These are phyloP conservation scores for Sebastolobus altivelis DNA, from an alignment of 2,797 vertebrate species.

Conservation along the genomic window DNA sequence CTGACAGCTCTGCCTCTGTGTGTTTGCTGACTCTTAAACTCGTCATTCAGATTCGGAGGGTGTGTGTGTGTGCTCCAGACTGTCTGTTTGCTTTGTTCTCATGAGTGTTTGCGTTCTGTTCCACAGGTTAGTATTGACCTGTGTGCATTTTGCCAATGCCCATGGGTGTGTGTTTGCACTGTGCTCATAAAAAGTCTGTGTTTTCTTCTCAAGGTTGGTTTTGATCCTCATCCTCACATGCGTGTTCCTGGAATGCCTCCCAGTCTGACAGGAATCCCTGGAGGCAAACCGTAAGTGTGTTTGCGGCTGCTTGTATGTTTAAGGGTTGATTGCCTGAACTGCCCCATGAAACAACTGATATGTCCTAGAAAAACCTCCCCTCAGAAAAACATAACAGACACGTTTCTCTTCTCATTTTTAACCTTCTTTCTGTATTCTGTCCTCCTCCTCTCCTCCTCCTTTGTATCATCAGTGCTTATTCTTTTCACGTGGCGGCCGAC, in stretches of 20 bases:
- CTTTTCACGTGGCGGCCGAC: slow-evolving; percentile 88
- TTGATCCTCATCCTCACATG: slow-evolving; percentile 96
- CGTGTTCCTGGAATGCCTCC: slow-evolving; percentile 92
- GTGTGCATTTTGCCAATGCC: slow-evolving; percentile 41
- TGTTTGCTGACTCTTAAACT: slow-evolving; percentile 70
- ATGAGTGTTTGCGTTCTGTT: slow-evolving; percentile 62
- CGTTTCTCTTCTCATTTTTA: background rate
- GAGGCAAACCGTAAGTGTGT: slow-evolving; percentile 94
- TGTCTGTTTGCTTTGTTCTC: slow-evolving; percentile 68
- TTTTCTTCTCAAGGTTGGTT: slow-evolving; percentile 89
- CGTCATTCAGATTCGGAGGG: slow-evolving; percentile 58
- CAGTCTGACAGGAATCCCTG: slow-evolving; percentile 93
- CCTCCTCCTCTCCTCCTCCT: background rate
- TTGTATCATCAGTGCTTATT: slow-evolving; percentile 83
- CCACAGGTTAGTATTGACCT: slow-evolving; percentile 64
- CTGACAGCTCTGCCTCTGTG: slow-evolving; percentile 48
- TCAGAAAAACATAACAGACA: background rate
- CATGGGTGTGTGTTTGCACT: slow-evolving; percentile 55
- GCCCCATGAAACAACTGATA: background rate
- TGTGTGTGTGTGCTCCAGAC: slow-evolving; percentile 56
- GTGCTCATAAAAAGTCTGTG: slow-evolving; percentile 50
- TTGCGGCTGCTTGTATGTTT: slow-evolving; percentile 25
- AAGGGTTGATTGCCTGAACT: background rate
- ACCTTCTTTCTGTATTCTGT: background rate
- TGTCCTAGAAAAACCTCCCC: background rate